These are phyloP conservation scores for Hemicentrotus pulcherrimus DNA, from an alignment of 35 echinoderm and acorn worm genomes.

Conservation along the genomic window DNA sequence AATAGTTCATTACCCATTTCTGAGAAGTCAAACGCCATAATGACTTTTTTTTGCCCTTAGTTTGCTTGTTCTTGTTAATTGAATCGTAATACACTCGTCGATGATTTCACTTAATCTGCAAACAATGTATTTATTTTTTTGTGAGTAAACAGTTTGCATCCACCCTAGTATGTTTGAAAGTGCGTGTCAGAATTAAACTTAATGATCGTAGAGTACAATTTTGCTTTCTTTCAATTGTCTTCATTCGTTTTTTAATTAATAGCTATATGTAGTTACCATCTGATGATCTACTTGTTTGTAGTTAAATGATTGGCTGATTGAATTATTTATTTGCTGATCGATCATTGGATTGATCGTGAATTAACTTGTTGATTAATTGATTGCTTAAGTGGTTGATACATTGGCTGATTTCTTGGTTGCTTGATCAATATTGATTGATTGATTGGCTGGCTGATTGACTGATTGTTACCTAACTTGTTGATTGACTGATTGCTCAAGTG, in stretches of 20 bases:
- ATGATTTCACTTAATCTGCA: neutral
- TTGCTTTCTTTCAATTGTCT: neutral
- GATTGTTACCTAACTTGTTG: no score
- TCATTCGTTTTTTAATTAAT: neutral
- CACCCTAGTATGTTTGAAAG: neutral
- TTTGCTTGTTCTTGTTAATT: neutral
- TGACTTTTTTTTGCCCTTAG: neutral
- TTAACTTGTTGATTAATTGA: no score
- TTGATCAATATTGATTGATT: no score
- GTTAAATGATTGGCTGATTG: no score
- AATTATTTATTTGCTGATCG: no score
- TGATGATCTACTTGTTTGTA: no score
- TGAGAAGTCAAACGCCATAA: neutral
- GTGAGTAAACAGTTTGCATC: neutral
- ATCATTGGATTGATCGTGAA: no score
- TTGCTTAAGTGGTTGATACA: no score
- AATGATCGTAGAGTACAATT: neutral
- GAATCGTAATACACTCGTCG: neutral
- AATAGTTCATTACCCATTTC: neutral
- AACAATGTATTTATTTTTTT: neutral
- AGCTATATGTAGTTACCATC: no score
- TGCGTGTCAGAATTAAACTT: constrained; percentile 3
- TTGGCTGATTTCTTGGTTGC: no score
- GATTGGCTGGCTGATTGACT: no score
- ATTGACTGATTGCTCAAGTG: no score